Evolutionary conservation across 2,797 vertebrate species (phyloP), one percentile per base, ranked within the genome.

Genomic region (Falco concolor): DNA sequence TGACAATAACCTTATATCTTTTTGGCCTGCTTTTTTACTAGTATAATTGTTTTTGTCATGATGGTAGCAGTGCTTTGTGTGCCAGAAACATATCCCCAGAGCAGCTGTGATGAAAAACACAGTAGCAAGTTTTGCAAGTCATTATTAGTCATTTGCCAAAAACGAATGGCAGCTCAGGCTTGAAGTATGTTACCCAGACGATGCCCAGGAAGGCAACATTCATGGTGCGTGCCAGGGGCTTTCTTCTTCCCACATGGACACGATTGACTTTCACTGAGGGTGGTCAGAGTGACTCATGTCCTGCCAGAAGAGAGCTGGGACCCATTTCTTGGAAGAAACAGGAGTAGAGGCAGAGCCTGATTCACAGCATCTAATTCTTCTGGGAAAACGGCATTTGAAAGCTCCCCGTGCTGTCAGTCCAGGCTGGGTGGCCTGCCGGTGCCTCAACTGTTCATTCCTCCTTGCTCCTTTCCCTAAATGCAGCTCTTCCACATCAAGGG

Each of bases 101-200:
- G 88, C 68, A 88, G 57, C 90, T 76, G 61, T 64, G 94, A 95
- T 82, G 91, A 85, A 97, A 94, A 89, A 56, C 52, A 68, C 88
- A 74, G 85, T 36, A 90, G 93, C 61, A 81, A 85, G 60, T 93
- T 95, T 94, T 77, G 89, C 90, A 96, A 95, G 89, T 91, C 90
- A 72, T 67, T 86, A 22, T 96, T 94, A 94, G 89, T 84, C 73
- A 89, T 64, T 84, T 83, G 60, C 72, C 79, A 91, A 87, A 93
- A 89, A 96, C 28, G 78, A 89, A 61, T 65, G 89, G 95, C 94
- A 85, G 84, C 81, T 94, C 25, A 1, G 45, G 18, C 72, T 93
- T 34, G 3, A 60, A 90, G 22, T 13, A 20, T 30, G 68, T 36
- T 91, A 83, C 61, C 88, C 88, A 90, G 68, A 86, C 4, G 36